Base-by-base conservation (phyloP, 64 coral and sea anemone genomes). In the Hydrozoanthus tunicans region DNA sequence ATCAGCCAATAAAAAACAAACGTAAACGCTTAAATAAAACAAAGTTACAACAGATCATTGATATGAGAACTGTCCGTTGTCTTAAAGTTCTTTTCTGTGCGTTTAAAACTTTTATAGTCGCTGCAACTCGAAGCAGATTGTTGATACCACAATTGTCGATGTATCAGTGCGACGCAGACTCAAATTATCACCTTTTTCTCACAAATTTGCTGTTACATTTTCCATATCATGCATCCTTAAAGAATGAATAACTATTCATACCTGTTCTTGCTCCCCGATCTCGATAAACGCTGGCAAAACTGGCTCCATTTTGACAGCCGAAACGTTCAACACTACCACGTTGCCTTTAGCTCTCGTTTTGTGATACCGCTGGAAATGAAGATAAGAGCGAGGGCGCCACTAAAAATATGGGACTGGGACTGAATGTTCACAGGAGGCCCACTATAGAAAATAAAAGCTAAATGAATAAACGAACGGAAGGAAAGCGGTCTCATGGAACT, bases 261-360 rank as follows among this genome's bases (percentile, higher is more conserved):
- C 96, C 91, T 98, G 96, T 66, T 98, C 96, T 80, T 98, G 93
- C 57, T 94, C 96, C 56, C 71, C 91, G 73, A 93, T 90, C 61
- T 94, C 96, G 56, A 98, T 94, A 93, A 98, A 98, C 57, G 86
- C 96, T 24, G 96, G 96, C 75, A 98, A 98, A 85, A 98, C 85
- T 54, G 96, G 64, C 9, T 98, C 93, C 96, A 98, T 98, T 64
- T 81, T 89, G 17, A 55, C 25, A 66, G 24, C 53, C 0, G 5
- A 32, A 60, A 27, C 7, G 1, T 32, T 12, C 7, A 5, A 71
- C 68, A 55, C 3, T 6, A 57, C 64, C 82, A 85, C 82, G 82
- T 68, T 85, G 64, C 62, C 15, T 65, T n/a, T 7, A 17, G 26
- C 82, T 71, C 64, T 70, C 8, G 56, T n/a, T 4, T 56, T 11